Evolutionary conservation across 2,797 vertebrate genomes (phyloP), one percentile per base, ranked within the genome.

Genomic region (Pseudotriccus pelzelni): DNA sequence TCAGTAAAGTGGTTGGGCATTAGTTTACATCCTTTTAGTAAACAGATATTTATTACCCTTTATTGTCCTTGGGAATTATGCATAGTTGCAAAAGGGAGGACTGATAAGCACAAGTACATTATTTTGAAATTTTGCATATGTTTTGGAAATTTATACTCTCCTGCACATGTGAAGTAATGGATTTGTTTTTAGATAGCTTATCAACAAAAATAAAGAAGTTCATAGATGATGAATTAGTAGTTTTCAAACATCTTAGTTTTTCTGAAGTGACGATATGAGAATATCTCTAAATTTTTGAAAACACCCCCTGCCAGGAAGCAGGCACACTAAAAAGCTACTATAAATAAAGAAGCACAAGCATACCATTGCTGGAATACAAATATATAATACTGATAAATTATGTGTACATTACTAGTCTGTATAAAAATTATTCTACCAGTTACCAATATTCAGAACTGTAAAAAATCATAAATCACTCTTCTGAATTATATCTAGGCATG

Each of bases 161-260:
- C 24, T 82, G 41, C n/a, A 74, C 0, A 0, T 70, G 15, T 74
- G 55, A 79, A 90, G 79, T 41, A 74, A 55, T 15, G 41, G 37
- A 56, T 84, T 89, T 87, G 30, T 27, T 87, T 95, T 94, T n/a
- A 74, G 86, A 80, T 53, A 89, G 30, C 15, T 87, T 93, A 89
- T 94, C 56, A 82, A 53, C 17, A 92, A 79, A 83, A 82, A 81
- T 74, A 76, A 82, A 93, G 32, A n/a, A 55, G 19, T n/a, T 15
- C 21, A 21, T 11, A 70, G 37, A 70, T 28, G 62, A 87, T 76
- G 59, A 90, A 67, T 60, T 41, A 82, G 79, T 39, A 68, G 36
- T 62, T 95, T 86, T 44, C 44, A 67, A 73, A 39, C 9, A 47
- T 78, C 80, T 80, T 41, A 41, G 1, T 66, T 56, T 44, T 9